Conservation (phyloP, 2,888 invertebrate species). For the Pseudococcus jackbeardsleyi region DNA sequence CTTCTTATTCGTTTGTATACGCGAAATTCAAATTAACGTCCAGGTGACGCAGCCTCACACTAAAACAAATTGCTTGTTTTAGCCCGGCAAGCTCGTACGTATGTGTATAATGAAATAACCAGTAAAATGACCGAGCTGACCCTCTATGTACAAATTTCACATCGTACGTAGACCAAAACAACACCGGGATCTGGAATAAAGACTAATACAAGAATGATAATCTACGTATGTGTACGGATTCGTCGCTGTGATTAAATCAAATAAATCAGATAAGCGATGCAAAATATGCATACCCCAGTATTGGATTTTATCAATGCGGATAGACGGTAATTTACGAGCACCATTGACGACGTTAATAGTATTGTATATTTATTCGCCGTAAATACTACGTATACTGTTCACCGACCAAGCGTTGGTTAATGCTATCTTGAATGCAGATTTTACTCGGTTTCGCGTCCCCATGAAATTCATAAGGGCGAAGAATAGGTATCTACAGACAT, state of each 20-base stretch:
- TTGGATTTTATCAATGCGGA: not conserved
- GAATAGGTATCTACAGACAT: too few species aligned
- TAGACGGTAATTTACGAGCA: not conserved
- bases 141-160: not conserved
- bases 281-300: not conserved
- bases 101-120: not conserved
- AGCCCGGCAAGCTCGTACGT: not conserved
- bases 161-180: not conserved
- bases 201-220: not conserved
- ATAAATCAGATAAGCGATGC: not conserved
- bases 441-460: too few species aligned
- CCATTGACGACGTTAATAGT: not conserved
- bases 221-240: not conserved
- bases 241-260: not conserved
- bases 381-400: too few species aligned
- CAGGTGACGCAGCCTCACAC: not conserved
- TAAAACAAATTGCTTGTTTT: not conserved
- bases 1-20: not conserved
- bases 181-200: not conserved
- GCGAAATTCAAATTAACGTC: not conserved
- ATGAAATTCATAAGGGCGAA: too few species aligned
- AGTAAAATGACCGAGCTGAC: not conserved
- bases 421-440: too few species aligned
- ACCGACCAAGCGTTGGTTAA: too few species aligned
- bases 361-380: not conserved